Evolutionary conservation across 2,888 invertebrate species (phyloP).

Genomic region (Vannuccia rotundouncinata): DNA sequence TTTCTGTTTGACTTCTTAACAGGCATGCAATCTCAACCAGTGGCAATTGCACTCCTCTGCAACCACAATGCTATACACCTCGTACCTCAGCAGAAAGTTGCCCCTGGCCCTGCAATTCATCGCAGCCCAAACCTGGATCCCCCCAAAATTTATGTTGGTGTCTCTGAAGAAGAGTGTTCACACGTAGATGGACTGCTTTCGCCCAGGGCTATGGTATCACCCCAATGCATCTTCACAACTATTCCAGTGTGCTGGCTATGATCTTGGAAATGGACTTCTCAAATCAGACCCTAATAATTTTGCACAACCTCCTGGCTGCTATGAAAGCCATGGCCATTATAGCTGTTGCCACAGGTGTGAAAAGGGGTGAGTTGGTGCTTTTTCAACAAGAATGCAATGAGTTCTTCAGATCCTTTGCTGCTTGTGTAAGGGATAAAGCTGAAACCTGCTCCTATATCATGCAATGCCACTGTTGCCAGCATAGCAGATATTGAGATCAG

Average conservation of each 20-base stretch:
- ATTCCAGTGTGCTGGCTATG: conserved; percentile 8
- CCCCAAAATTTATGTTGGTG: conserved; percentile 13
- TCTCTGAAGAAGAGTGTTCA: conserved; percentile 19
- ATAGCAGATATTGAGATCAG: neutral
- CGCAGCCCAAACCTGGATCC: neutral
- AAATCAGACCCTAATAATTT: neutral
- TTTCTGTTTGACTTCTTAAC: too few species aligned
- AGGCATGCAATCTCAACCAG: neutral
- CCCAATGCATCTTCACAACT: neutral
- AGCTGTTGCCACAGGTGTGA: neutral
- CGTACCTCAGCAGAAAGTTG: neutral
- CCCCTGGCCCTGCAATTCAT: neutral
- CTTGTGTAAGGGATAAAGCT: neutral
- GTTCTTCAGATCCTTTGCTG: neutral
- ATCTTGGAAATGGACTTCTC: neutral
- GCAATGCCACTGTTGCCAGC: neutral
- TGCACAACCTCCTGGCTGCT: neutral
- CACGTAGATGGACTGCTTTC: neutral
- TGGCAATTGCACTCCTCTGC: neutral
- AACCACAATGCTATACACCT: conserved; percentile 9
- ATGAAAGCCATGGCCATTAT: neutral
- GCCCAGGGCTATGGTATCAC: neutral
- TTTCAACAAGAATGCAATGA: neutral
- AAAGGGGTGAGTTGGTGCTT: neutral
- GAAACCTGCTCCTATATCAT: neutral